These are phyloP conservation scores for Trichacis sp. DNA, from an alignment of 2,888 invertebrate genomes.

Conservation along the genomic window DNA sequence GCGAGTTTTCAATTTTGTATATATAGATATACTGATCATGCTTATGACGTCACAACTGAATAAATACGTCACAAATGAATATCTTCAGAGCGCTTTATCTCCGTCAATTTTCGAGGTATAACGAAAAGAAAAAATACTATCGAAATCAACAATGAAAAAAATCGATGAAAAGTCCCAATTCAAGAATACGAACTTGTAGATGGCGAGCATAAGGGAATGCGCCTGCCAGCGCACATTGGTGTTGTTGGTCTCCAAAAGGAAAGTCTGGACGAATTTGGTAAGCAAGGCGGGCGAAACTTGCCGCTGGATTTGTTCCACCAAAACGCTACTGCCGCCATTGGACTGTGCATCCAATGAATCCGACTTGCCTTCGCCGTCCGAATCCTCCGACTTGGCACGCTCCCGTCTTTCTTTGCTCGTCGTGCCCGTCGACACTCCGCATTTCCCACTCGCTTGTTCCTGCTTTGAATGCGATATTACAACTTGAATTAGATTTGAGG, in stretches of 20 bases:
- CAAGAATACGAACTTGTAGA: too few species aligned
- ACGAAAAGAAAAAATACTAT: too few species aligned
- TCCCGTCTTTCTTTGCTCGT: slow-evolving; percentile 71
- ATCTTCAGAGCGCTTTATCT: too few species aligned
- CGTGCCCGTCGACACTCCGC: slow-evolving; percentile 10
- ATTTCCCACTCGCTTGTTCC: slow-evolving; percentile 50
- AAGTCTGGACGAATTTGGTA: slow-evolving; percentile 84
- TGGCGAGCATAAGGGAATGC: slow-evolving; percentile 85
- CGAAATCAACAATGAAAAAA: too few species aligned
- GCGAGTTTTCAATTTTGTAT: too few species aligned
- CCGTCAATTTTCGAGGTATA: too few species aligned
- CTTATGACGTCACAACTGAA: too few species aligned
- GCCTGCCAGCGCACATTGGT: slow-evolving; percentile 96
- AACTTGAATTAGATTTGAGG: too few species aligned
- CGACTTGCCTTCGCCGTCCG: slow-evolving; percentile 75
- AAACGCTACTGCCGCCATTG: too few species aligned
- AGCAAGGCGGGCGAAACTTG: slow-evolving; percentile 71
- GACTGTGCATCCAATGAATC: slow-evolving; percentile 80
- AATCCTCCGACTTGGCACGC: slow-evolving; percentile 78
- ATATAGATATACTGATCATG: too few species aligned
- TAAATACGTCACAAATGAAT: too few species aligned
- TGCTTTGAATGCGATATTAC: slow-evolving; percentile 22
- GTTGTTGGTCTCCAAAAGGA: slow-evolving; percentile 92
- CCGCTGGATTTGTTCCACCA: slow-evolving; percentile 80
- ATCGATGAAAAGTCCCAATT: too few species aligned